These are phyloP conservation scores for Mellivora capensis DNA, from an alignment of 2,113 vertebrate species.

Conservation along the genomic window DNA sequence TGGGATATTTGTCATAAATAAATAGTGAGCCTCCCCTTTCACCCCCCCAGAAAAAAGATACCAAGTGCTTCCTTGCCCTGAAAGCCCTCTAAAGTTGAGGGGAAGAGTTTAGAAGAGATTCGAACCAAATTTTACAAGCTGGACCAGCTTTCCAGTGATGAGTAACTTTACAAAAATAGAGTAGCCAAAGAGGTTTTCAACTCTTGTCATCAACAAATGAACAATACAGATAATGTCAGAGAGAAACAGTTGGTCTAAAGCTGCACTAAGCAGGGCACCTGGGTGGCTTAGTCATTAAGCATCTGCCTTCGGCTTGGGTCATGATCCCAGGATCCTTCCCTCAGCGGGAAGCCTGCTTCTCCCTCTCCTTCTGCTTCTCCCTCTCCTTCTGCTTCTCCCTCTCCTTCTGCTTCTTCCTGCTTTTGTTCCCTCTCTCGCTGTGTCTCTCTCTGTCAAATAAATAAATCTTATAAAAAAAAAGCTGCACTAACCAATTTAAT, in stretches of 20 bases:
- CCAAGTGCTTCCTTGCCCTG: slow-evolving; percentile 12
- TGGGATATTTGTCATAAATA: neutral
- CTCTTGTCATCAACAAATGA: neutral
- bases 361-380: no score
- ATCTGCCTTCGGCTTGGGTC: no score
- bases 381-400: no score
- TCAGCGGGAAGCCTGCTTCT: no score
- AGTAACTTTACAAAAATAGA: neutral
- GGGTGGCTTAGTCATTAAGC: no score
- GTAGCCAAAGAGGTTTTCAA: neutral
- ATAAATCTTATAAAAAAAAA: neutral
- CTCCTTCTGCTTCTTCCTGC: no score
- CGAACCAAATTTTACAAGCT: neutral
- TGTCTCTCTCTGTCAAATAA: no score
- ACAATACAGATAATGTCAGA: neutral
- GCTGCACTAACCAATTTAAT: neutral
- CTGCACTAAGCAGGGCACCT: neutral
- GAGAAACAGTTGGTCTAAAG: neutral
- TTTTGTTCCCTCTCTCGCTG: no score
- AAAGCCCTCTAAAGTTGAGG: neutral
- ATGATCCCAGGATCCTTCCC: no score
- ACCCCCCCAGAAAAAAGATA: neutral
- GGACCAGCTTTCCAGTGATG: neutral
- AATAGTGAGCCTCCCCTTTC: neutral
- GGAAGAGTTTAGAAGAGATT: neutral